Percentiles rank a stretch among this genome's conserved stretches.
Conservation (phyloP, 2,888 invertebrate genomes). For the Boloria selene region DNA sequence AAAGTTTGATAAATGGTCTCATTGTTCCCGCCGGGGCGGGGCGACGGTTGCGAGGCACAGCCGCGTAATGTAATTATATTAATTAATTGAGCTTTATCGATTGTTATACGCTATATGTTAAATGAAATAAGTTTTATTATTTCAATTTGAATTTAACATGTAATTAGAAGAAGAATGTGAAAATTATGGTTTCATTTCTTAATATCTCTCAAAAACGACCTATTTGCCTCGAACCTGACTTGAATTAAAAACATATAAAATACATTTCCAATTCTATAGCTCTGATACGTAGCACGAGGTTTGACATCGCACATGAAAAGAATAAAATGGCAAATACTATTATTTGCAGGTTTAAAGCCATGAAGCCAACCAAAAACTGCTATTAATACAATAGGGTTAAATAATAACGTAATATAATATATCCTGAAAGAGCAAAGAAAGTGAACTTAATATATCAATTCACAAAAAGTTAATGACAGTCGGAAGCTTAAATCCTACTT, state of each 20-base stretch:
- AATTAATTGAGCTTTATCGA: constrained; percentile 12
- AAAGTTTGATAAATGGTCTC: constrained; percentile 11
- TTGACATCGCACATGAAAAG: too few relatives aligned
- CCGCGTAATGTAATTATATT: constrained; percentile 14
- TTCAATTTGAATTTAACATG: not conserved
- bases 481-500: not conserved
- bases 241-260: too few relatives aligned
- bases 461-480: not conserved
- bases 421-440: not conserved
- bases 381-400: not conserved
- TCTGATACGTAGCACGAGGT: too few relatives aligned
- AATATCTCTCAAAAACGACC: too few relatives aligned
- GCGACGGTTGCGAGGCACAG: constrained; percentile 8
- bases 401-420: not conserved
- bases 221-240: too few relatives aligned
- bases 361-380: too few relatives aligned
- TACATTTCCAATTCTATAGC: too few relatives aligned
- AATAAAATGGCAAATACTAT: too few relatives aligned
- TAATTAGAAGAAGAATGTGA: too few relatives aligned
- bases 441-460: not conserved
- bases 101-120: not conserved
- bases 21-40: constrained; percentile 10
- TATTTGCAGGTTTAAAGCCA: too few relatives aligned
- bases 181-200: too few relatives aligned
- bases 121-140: constrained; percentile 7